Evolutionary conservation across 2,797 vertebrate genomes (phyloP).

Genomic region (Adrianichthys oophorus): DNA sequence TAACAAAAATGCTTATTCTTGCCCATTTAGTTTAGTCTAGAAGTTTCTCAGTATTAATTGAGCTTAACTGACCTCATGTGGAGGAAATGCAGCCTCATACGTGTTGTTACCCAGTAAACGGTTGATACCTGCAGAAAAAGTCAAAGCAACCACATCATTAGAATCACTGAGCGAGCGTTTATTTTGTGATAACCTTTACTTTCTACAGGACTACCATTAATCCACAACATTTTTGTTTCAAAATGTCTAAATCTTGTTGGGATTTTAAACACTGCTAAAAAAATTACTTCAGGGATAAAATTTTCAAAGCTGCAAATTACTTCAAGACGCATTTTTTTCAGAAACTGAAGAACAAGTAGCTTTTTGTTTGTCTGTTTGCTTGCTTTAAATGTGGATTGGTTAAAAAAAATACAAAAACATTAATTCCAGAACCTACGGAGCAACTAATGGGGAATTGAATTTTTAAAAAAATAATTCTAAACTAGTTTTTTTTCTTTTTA

Average conservation of each 20-base stretch:
- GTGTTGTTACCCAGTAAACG: conserved; percentile 92
- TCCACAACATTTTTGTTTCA: background rate
- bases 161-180: no score
- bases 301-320: conserved; percentile 1
- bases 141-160: conserved; percentile 21
- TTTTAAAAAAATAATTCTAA: no score
- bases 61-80: conserved; percentile 87
- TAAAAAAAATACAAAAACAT: conserved; percentile 60
- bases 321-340: conserved; percentile 17
- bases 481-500: no score
- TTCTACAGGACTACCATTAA: conserved; percentile 4
- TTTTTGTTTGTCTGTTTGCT: conserved; percentile 44
- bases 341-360: conserved; percentile 24
- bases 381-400: conserved; percentile 45
- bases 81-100: conserved; percentile 97
- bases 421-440: conserved; percentile 43
- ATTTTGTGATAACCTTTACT: conserved; percentile 6
- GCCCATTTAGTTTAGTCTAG: background rate
- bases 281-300: conserved; percentile 20
- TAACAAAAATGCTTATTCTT: background rate
- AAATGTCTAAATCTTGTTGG: conserved; percentile 2
- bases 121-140: conserved; percentile 85
- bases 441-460: no score
- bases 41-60: conserved; percentile 11
- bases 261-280: conserved; percentile 10